A percentile compares a stretch with the other conserved stretches of the same genome.
These are phyloP conservation scores for Tenebrio molitor DNA, from an alignment of 1,140 invertebrate genomes.

Conservation along the genomic window DNA sequence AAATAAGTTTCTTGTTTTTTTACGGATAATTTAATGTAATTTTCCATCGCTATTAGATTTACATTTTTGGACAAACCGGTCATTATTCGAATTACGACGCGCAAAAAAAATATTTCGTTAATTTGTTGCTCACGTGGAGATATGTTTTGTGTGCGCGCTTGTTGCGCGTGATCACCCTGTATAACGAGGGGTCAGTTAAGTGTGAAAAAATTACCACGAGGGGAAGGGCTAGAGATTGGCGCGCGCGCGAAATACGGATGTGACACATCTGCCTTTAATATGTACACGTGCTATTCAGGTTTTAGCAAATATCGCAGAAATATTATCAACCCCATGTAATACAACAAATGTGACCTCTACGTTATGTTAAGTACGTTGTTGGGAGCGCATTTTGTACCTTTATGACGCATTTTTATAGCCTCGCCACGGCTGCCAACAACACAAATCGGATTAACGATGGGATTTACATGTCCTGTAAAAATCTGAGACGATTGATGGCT, in stretches of 20 bases:
- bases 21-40: constrained; percentile 35
- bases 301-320: constrained; percentile 43
- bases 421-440: not conserved
- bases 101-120: constrained; percentile 15
- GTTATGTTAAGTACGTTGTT: constrained; percentile 15
- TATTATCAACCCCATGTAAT: constrained; percentile 43
- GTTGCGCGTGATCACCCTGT: no score
- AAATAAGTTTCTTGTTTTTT: constrained; percentile 16
- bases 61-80: constrained; percentile 23
- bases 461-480: constrained; percentile 25
- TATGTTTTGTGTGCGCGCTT: no score
- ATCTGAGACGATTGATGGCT: not conserved
- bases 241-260: constrained; percentile 51
- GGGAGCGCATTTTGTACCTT: not conserved
- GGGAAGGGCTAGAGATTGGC: constrained; percentile 48
- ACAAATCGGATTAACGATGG: constrained; percentile 14
- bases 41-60: constrained; percentile 11
- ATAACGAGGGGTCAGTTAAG: constrained; percentile 41
- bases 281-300: constrained; percentile 47
- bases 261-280: constrained; percentile 50
- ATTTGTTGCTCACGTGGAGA: constrained; percentile 11
- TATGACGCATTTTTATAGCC: constrained; percentile 10
- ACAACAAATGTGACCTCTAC: constrained; percentile 33
- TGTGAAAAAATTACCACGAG: constrained; percentile 24
- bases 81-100: constrained; percentile 12